Evolutionary conservation across 2,113 vertebrate genomes (phyloP).

Genomic region (Perca flavescens): DNA sequence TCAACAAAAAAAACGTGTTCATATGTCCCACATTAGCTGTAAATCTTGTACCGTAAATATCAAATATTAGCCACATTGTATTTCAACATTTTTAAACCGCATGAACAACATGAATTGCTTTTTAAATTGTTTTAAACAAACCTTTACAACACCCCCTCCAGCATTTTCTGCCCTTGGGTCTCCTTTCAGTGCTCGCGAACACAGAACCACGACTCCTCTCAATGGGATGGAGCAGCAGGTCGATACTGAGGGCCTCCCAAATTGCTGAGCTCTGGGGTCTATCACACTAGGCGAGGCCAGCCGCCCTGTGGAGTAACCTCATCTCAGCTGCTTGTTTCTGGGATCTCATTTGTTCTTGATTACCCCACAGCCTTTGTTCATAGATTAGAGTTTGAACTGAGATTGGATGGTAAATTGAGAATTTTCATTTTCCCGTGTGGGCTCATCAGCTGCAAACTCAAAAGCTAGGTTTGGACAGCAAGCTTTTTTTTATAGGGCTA

Average conservation of each 20-base stretch:
- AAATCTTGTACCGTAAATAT: too few relatives aligned
- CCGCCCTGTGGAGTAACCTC: slow-evolving; percentile 10
- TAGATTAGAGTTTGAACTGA: not conserved
- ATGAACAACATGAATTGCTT: too few relatives aligned
- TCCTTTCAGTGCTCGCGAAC: slow-evolving; percentile 19
- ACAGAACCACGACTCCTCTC: slow-evolving; percentile 22
- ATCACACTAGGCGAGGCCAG: slow-evolving; percentile 14
- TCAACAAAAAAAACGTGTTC: too few relatives aligned
- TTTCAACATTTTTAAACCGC: too few relatives aligned
- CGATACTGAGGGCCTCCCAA: slow-evolving; percentile 23
- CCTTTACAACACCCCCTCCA: not conserved
- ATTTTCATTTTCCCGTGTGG: not conserved
- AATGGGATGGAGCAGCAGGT: slow-evolving; percentile 1
- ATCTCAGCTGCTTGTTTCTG: slow-evolving; percentile 34
- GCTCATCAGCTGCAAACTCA: not conserved
- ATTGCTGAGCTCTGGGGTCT: slow-evolving; percentile 36
- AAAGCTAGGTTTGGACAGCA: not conserved
- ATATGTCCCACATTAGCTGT: too few relatives aligned
- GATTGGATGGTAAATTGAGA: slow-evolving; percentile 14
- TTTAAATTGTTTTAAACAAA: too few relatives aligned
- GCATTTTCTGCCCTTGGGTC: slow-evolving; percentile 16
- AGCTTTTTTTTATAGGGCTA: not conserved
- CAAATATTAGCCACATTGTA: too few relatives aligned
- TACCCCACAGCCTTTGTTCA: slow-evolving; percentile 11
- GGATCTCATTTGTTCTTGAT: slow-evolving; percentile 27